A percentile compares a stretch with the other conserved stretches of the same genome.
These are phyloP conservation scores for Teleogryllus oceanicus DNA, from an alignment of 2,888 invertebrate genomes.

Conservation along the genomic window DNA sequence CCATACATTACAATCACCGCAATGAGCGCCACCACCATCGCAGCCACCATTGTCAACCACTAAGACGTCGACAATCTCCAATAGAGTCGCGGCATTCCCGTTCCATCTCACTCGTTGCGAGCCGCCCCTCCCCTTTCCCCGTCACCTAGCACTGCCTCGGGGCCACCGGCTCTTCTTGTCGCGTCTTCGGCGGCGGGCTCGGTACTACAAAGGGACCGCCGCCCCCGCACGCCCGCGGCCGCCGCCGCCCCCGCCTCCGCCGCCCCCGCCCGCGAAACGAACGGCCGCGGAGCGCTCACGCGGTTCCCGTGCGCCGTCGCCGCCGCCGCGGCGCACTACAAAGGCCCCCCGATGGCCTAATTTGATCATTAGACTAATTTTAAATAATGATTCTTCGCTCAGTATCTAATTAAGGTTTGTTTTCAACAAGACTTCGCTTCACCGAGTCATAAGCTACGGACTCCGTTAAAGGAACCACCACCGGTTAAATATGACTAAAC, in stretches of 20 bases:
- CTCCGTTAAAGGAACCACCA: not conserved
- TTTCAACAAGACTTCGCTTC: conserved; percentile 1
- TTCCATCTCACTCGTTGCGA: not conserved
- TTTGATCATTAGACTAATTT: conserved; percentile 18
- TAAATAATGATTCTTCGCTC: conserved; percentile 9
- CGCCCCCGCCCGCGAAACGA: not conserved
- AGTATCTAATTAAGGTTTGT: conserved; percentile 18
- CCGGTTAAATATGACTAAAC: conserved; percentile 9
- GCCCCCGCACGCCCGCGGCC: not conserved
- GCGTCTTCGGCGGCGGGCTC: not conserved
- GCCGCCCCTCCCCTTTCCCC: not conserved
- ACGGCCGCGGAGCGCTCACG: not conserved
- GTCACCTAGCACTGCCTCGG: not conserved
- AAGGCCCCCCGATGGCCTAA: conserved; percentile 8
- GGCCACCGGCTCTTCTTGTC: not conserved
- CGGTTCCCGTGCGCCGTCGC: not conserved
- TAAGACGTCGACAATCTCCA: too few relatives aligned
- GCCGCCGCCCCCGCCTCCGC: not conserved
- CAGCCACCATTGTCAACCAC: too few relatives aligned
- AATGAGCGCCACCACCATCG: too few relatives aligned
- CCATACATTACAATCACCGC: too few relatives aligned
- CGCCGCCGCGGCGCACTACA: conserved; percentile 1
- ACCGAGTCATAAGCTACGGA: conserved; percentile 3
- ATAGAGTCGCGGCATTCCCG: not conserved
- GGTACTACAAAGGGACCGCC: not conserved